phyloP scores from a whole-genome alignment of 2,797 vertebrate genomes.

The Chrosomus eos region DNA sequence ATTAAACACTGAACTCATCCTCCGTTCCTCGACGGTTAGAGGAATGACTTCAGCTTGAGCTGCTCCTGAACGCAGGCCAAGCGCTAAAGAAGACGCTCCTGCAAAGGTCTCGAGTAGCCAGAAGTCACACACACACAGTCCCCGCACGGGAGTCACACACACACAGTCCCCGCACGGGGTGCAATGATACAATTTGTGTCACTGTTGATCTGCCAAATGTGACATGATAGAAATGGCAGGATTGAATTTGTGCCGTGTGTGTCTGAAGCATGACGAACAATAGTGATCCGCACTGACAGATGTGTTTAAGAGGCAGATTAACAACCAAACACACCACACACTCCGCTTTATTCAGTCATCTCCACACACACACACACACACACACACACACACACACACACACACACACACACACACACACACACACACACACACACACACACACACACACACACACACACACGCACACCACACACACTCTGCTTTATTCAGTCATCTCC shows the following conservation, averaged over 20 bases:
- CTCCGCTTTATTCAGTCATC: slow-evolving; percentile 63
- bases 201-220: slow-evolving; percentile 78
- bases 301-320: slow-evolving; percentile 86
- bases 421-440: neutral
- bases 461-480: too few relatives aligned
- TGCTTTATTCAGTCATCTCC: too few relatives aligned
- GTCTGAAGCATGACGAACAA: slow-evolving; percentile 84
- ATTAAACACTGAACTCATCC: slow-evolving; percentile 49
- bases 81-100: slow-evolving; percentile 65
- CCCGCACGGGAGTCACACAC: slow-evolving; percentile 68
- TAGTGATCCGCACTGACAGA: slow-evolving; percentile 84
- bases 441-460: neutral
- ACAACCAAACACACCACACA: slow-evolving; percentile 79
- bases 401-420: neutral
- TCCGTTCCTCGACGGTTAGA: slow-evolving; percentile 45
- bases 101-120: slow-evolving; percentile 71
- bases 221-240: slow-evolving; percentile 82
- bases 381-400: neutral
- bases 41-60: slow-evolving; percentile 49
- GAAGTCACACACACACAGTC: slow-evolving; percentile 78
- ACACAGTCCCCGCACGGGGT: slow-evolving; percentile 74
- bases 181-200: slow-evolving; percentile 81
- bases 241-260: slow-evolving; percentile 73
- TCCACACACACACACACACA: slow-evolving; percentile 33
- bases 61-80: slow-evolving; percentile 67